phyloP scores from a whole-genome alignment of 1,140 invertebrate genomes.

The Penaeus japonicus region DNA sequence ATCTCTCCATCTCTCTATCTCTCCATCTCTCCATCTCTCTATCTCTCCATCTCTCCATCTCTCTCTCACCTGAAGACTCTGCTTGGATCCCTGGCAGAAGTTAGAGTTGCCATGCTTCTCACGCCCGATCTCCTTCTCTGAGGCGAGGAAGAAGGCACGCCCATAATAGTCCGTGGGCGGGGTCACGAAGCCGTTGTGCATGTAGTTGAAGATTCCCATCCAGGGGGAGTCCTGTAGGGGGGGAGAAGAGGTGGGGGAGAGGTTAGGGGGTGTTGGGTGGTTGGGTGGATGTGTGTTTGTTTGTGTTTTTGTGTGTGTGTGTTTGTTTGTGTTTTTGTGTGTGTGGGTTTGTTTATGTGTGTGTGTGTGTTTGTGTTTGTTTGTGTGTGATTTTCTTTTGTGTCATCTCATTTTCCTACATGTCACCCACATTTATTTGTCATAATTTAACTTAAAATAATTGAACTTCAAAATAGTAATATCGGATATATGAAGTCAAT shows the following conservation, averaged over 20 bases:
- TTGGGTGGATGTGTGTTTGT: neutral
- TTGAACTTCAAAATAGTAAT: no score
- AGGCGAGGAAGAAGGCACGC: slow-evolving; percentile 73
- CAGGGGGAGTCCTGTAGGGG: slow-evolving; percentile 70
- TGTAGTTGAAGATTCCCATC: slow-evolving; percentile 83
- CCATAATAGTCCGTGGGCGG: slow-evolving; percentile 85
- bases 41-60: neutral
- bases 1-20: no score
- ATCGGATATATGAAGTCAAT: no score
- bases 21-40: no score
- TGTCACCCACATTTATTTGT: no score
- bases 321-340: no score
- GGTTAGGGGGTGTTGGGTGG: neutral
- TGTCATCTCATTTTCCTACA: no score
- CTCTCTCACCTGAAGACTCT: slow-evolving; percentile 61
- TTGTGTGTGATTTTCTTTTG: no score
- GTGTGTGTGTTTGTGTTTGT: no score
- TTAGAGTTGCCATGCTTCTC: slow-evolving; percentile 60
- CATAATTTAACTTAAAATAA: no score
- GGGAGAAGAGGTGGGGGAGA: neutral
- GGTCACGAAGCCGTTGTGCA: slow-evolving; percentile 78
- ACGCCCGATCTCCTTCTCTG: slow-evolving; percentile 57
- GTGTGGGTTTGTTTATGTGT: no score
- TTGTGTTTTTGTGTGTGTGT: neutral
- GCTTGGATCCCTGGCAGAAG: slow-evolving; percentile 60